Conservation (phyloP, 2,113 vertebrate genomes). For the Hydrolagus affinis region DNA sequence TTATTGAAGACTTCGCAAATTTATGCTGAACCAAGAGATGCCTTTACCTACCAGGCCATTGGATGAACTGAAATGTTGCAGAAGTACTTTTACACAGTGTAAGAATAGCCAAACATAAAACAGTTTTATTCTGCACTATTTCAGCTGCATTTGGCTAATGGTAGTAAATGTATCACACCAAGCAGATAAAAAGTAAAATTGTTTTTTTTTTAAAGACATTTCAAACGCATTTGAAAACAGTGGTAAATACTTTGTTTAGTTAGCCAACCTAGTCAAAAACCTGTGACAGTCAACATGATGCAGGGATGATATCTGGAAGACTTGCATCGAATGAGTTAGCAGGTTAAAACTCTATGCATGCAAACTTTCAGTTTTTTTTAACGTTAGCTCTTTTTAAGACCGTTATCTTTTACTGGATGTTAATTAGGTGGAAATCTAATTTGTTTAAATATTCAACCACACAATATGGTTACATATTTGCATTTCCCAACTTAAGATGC, state of each 20-base stretch:
- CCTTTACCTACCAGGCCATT: too few species aligned
- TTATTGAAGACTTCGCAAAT: too few species aligned
- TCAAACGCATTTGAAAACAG: background rate
- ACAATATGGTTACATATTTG: background rate
- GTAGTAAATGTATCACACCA: conserved; percentile 24
- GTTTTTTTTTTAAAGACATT: conserved; percentile 5
- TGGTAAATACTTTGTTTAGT: background rate
- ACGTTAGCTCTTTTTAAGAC: background rate
- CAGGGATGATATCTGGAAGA: background rate
- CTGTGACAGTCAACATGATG: conserved; percentile 1
- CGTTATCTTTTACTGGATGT: background rate
- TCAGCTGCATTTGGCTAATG: conserved; percentile 22
- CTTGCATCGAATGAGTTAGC: conserved; percentile 21
- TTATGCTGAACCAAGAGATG: too few species aligned
- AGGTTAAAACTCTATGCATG: conserved; percentile 12
- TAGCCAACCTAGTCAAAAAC: conserved; percentile 10
- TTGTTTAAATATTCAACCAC: background rate
- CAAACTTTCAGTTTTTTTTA: conserved; percentile 7
- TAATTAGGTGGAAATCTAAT: conserved; percentile 20
- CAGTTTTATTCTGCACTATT: conserved; percentile 30
- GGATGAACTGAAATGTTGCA: too few species aligned
- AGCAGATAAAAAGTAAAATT: conserved; percentile 16
- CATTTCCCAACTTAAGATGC: background rate
- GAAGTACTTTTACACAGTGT: background rate
- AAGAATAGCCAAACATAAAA: conserved; percentile 26